Evolutionary conservation across 2,113 vertebrate genomes (phyloP).

Genomic region (Corydoras sp.): DNA sequence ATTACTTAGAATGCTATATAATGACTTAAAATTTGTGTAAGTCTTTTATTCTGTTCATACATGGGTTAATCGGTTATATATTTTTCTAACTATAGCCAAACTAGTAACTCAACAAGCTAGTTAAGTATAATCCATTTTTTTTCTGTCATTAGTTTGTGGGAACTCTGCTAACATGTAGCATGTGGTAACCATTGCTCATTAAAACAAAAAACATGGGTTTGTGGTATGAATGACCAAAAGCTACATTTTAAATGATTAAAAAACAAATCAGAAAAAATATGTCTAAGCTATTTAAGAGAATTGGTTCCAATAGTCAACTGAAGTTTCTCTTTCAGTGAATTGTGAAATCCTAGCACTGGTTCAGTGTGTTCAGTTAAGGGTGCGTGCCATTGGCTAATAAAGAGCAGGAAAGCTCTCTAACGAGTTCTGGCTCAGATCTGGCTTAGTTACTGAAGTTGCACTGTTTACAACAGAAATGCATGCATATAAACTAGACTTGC

Average conservation of each 20-base stretch:
- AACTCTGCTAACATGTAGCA: background rate
- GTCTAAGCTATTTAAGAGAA: slow-evolving; percentile 19
- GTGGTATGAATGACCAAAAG: too few relatives aligned
- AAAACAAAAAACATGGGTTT: too few relatives aligned
- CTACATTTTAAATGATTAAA: too few relatives aligned
- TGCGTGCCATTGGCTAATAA: slow-evolving; percentile 51
- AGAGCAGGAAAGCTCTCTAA: slow-evolving; percentile 49
- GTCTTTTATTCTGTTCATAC: too few relatives aligned
- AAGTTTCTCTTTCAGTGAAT: slow-evolving; percentile 22
- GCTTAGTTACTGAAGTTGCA: slow-evolving; percentile 45
- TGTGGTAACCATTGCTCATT: background rate
- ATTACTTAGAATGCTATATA: too few relatives aligned
- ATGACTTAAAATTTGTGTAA: too few relatives aligned
- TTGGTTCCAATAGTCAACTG: slow-evolving; percentile 15
- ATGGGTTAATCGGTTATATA: too few relatives aligned
- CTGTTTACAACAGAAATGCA: slow-evolving; percentile 38
- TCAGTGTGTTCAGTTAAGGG: slow-evolving; percentile 28
- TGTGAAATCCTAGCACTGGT: slow-evolving; percentile 25
- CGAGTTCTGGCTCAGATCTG: slow-evolving; percentile 44
- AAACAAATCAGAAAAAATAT: slow-evolving; percentile 2
- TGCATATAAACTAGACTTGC: slow-evolving; percentile 45
- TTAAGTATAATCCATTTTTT: background rate
- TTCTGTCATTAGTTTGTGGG: background rate
- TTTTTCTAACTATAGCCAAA: too few relatives aligned
- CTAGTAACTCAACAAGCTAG: too few relatives aligned